phyloP scores from a whole-genome alignment of 2,113 vertebrate species.

The Thinocorus orbignyianus region DNA sequence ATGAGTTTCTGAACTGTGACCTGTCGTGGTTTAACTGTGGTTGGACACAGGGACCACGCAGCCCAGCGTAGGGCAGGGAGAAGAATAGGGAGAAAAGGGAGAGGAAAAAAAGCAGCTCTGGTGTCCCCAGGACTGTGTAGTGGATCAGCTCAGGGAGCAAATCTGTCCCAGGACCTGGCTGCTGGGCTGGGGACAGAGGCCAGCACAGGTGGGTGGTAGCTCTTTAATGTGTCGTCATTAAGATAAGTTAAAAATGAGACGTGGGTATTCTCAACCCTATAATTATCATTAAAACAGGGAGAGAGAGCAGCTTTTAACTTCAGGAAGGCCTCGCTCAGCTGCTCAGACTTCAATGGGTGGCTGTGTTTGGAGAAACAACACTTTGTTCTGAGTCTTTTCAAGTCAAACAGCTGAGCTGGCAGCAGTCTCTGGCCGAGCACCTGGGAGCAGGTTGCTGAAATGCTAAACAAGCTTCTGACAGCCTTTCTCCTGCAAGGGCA shows the following conservation, averaged over 20 bases:
- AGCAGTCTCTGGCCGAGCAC: not conserved
- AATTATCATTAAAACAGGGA: not conserved
- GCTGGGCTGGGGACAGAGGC: not conserved
- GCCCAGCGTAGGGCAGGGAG: not conserved
- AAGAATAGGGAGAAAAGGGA: not conserved
- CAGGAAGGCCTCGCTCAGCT: not conserved
- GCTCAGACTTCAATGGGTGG: not conserved
- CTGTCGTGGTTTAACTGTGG: not conserved
- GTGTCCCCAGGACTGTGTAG: fast-evolving
- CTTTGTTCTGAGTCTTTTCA: not conserved
- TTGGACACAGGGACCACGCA: not conserved
- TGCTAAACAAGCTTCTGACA: not conserved
- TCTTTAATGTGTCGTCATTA: not conserved
- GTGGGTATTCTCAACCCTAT: not conserved
- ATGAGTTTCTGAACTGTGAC: not conserved
- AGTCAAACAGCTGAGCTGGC: not conserved
- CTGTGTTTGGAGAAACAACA: not conserved
- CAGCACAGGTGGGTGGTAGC: fast-evolving
- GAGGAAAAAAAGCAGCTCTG: too few relatives aligned
- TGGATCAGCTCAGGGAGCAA: not conserved
- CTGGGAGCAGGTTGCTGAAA: not conserved
- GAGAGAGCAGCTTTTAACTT: not conserved
- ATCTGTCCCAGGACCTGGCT: fast-evolving
- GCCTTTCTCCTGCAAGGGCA: not conserved
- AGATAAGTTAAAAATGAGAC: not conserved